These are phyloP conservation scores for Drosophila nigromelanica DNA, from an alignment of 1,140 invertebrate genomes.

Conservation along the genomic window DNA sequence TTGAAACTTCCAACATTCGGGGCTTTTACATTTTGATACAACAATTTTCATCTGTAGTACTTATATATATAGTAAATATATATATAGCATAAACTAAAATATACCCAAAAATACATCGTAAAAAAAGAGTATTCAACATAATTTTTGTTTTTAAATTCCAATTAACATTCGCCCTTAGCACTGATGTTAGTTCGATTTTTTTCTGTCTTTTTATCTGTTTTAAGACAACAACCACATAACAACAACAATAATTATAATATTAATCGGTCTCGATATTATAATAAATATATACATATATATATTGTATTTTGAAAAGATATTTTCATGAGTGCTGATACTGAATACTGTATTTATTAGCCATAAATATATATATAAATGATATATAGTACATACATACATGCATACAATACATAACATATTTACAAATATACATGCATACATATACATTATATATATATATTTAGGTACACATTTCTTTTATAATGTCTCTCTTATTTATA, in stretches of 20 bases:
- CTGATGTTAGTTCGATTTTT: conserved; percentile 1
- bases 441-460: conserved; percentile 14
- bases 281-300: neutral
- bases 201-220: neutral
- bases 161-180: neutral
- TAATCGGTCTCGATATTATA: conserved; percentile 27
- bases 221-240: no score
- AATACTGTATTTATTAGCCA: neutral
- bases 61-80: conserved; percentile 23
- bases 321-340: neutral
- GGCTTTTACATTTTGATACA: conserved; percentile 13
- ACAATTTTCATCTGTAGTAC: conserved; percentile 24
- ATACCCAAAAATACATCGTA: conserved; percentile 5
- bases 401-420: conserved; percentile 36
- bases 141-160: neutral
- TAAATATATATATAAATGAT: conserved; percentile 13
- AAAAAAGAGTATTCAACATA: neutral
- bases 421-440: conserved; percentile 7
- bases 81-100: conserved; percentile 10
- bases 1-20: neutral
- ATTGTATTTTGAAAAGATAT: neutral
- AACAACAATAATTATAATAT: conserved; percentile 5
- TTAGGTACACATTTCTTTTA: conserved; percentile 49
- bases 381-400: conserved; percentile 10
- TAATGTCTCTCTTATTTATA: conserved; percentile 68